These are phyloP conservation scores for Gymnodraco acuticeps DNA, from an alignment of 2,797 vertebrate genomes.

Conservation along the genomic window DNA sequence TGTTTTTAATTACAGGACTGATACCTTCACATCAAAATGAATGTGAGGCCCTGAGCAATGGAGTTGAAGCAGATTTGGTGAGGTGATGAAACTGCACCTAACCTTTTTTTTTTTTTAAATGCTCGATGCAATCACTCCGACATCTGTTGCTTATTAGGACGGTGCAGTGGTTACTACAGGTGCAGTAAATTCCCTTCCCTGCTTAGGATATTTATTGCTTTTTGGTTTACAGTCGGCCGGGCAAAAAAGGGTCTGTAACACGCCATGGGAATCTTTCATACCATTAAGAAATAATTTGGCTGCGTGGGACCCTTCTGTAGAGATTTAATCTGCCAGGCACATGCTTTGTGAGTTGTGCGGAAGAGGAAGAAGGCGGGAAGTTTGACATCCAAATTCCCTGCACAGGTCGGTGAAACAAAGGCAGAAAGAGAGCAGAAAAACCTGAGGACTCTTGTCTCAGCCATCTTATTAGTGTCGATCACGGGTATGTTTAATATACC, in stretches of 20 bases:
- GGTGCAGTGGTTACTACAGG: slow-evolving; percentile 81
- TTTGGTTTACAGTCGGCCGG: slow-evolving; percentile 77
- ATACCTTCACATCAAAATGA: slow-evolving; percentile 64
- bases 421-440: neutral
- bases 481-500: neutral
- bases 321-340: slow-evolving; percentile 65
- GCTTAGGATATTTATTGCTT: slow-evolving; percentile 84
- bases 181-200: slow-evolving; percentile 85
- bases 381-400: slow-evolving; percentile 28
- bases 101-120: slow-evolving; percentile 39
- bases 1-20: slow-evolving; percentile 65
- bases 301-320: slow-evolving; percentile 62
- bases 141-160: slow-evolving; percentile 85
- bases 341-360: slow-evolving; percentile 45
- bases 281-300: slow-evolving; percentile 79
- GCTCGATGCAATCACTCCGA: slow-evolving; percentile 59
- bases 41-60: slow-evolving; percentile 42
- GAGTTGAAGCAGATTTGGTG: slow-evolving; percentile 41
- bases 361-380: slow-evolving; percentile 11
- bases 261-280: slow-evolving; percentile 74
- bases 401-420: slow-evolving; percentile 13
- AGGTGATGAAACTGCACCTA: slow-evolving; percentile 74
- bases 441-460: neutral
- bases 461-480: neutral
- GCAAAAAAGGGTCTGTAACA: slow-evolving; percentile 56